phyloP scores from a whole-genome alignment of 2,797 vertebrate genomes.

The Sternotherus odoratus region DNA sequence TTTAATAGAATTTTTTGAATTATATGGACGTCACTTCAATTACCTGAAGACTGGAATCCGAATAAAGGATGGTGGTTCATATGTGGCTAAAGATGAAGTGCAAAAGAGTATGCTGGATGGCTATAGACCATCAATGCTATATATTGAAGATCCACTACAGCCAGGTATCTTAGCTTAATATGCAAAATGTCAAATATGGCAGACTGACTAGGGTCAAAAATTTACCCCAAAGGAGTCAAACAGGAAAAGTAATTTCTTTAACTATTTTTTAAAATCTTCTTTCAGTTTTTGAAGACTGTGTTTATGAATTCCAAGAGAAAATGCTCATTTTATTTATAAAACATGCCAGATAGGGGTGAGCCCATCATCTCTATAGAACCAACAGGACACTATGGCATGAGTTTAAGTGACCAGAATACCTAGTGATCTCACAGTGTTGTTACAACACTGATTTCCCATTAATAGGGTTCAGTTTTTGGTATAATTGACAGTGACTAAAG shows the following conservation, averaged over 20 bases:
- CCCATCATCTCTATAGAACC: not conserved
- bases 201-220: not conserved
- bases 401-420: fast-evolving
- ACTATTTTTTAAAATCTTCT: not conserved
- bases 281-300: not conserved
- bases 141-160: conserved; percentile 96
- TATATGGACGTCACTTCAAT: conserved; percentile 98
- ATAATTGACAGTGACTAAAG: not conserved
- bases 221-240: not conserved
- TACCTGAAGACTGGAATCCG: conserved; percentile 98
- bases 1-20: conserved; percentile 99
- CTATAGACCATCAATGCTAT: conserved; percentile 97
- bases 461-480: not conserved
- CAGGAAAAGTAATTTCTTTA: not conserved
- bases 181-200: not conserved
- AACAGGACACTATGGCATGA: no score
- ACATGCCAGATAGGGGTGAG: not conserved
- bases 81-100: conserved; percentile 98
- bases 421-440: not conserved
- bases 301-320: not conserved
- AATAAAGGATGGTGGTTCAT: conserved; percentile 97
- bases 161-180: conserved; percentile 85
- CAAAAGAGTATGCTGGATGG: conserved; percentile 97
- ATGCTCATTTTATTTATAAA: not conserved
- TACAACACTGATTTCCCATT: not conserved